Percentiles rank a stretch among this genome's conserved stretches.
Conservation (phyloP, 2,888 invertebrate genomes). For the Hoplodrina ambigua region DNA sequence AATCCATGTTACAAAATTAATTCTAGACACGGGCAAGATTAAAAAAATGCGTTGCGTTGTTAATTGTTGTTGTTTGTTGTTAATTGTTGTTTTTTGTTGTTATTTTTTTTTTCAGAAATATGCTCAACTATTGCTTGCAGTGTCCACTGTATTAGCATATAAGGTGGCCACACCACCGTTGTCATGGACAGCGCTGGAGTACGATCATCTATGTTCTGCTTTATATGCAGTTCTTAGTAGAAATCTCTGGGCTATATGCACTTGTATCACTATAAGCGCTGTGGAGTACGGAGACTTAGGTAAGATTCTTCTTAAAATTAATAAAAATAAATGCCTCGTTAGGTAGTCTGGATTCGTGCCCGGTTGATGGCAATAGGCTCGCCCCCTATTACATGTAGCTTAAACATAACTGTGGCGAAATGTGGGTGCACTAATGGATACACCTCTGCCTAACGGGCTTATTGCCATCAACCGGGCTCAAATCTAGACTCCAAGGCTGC, state of each 20-base stretch:
- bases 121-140: not conserved
- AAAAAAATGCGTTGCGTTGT: too few relatives aligned
- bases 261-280: constrained; percentile 20
- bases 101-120: constrained; percentile 28
- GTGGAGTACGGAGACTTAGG: constrained; percentile 46
- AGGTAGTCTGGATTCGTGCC: too few relatives aligned
- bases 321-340: too few relatives aligned
- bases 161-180: not conserved
- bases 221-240: constrained; percentile 24
- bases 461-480: too few relatives aligned
- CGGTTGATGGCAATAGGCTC: too few relatives aligned
- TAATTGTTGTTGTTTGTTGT: not conserved
- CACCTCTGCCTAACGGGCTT: too few relatives aligned
- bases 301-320: constrained; percentile 13
- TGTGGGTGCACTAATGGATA: too few relatives aligned
- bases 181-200: constrained; percentile 31
- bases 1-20: too few relatives aligned
- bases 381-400: too few relatives aligned
- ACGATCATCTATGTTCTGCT: constrained; percentile 31
- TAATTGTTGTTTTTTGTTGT: not conserved
- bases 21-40: too few relatives aligned
- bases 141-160: not conserved
- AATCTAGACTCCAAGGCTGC: too few relatives aligned
- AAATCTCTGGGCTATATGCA: constrained; percentile 22
- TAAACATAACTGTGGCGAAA: too few relatives aligned